phyloP scores from a whole-genome alignment of 2,113 vertebrate genomes.

The Coracopsis vasa region DNA sequence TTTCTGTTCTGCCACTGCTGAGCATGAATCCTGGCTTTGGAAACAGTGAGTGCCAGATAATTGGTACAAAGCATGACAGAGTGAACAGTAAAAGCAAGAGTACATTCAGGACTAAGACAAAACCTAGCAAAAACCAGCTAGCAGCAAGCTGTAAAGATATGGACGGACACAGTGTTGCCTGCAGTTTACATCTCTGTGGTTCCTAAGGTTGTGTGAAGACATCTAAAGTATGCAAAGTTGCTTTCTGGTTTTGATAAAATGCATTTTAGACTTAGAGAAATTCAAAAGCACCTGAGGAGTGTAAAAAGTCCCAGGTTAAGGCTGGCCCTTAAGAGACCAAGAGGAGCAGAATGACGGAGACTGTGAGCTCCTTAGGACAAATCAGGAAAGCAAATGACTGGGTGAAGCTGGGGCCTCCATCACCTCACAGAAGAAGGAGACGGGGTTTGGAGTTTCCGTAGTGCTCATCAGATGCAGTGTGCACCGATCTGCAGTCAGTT shows the following conservation, averaged over 20 bases:
- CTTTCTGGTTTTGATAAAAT: background rate
- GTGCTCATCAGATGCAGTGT: accelerated
- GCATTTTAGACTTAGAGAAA: background rate
- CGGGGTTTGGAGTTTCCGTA: background rate
- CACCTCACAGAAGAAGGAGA: background rate
- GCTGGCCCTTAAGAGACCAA: background rate
- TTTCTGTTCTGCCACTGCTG: background rate
- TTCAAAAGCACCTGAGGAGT: background rate
- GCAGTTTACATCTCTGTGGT: background rate
- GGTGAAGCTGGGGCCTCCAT: background rate
- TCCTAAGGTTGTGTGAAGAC: background rate
- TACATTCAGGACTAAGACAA: background rate
- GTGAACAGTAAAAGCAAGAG: background rate
- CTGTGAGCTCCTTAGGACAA: background rate
- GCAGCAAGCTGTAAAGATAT: background rate
- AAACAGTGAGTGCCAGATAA: background rate
- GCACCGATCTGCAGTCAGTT: background rate
- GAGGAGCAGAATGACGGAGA: background rate
- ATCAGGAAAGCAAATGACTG: background rate
- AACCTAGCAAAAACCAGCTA: background rate
- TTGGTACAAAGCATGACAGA: background rate
- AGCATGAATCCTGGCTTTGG: background rate
- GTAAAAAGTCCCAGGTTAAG: background rate
- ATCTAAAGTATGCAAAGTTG: background rate
- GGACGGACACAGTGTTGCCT: background rate